Conservation (phyloP, 2,113 vertebrate genomes). For the Forbesichthys agassizii region DNA sequence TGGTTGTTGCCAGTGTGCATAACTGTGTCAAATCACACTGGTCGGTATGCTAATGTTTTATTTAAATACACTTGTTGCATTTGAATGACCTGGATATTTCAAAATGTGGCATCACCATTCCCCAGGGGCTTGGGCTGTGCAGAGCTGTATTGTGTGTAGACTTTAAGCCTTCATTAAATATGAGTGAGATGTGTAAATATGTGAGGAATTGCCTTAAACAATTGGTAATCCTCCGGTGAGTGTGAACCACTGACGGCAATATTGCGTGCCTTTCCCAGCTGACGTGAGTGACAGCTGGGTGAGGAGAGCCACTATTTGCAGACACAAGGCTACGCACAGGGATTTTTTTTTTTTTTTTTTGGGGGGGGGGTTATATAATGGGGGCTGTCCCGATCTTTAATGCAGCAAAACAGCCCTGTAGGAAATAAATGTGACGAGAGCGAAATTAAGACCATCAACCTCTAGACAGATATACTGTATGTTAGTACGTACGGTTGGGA, state of each 20-base stretch:
- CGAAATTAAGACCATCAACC: not conserved
- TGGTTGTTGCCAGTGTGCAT: no score
- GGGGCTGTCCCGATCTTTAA: slow-evolving; percentile 2
- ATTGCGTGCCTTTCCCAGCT: slow-evolving; percentile 23
- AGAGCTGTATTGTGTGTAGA: not conserved
- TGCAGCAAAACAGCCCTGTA: not conserved
- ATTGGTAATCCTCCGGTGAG: not conserved
- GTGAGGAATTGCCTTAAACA: slow-evolving; percentile 1
- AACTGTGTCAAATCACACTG: no score
- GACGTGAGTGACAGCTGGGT: slow-evolving; percentile 34
- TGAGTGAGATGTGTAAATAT: not conserved
- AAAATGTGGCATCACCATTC: not conserved
- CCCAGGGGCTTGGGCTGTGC: not conserved
- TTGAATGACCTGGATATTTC: not conserved
- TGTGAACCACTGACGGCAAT: slow-evolving; percentile 20
- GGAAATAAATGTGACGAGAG: not conserved
- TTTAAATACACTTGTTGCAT: not conserved
- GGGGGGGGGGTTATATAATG: not conserved
- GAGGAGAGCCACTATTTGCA: slow-evolving; percentile 40
- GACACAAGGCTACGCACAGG: slow-evolving; percentile 17
- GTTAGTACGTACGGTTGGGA: not conserved
- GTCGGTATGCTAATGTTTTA: no score
- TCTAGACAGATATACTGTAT: not conserved
- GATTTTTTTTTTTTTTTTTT: slow-evolving; percentile 6
- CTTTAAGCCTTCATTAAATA: not conserved